Evolutionary conservation across 2,888 invertebrate genomes (phyloP).

Genomic region (Epirrita christyi): DNA sequence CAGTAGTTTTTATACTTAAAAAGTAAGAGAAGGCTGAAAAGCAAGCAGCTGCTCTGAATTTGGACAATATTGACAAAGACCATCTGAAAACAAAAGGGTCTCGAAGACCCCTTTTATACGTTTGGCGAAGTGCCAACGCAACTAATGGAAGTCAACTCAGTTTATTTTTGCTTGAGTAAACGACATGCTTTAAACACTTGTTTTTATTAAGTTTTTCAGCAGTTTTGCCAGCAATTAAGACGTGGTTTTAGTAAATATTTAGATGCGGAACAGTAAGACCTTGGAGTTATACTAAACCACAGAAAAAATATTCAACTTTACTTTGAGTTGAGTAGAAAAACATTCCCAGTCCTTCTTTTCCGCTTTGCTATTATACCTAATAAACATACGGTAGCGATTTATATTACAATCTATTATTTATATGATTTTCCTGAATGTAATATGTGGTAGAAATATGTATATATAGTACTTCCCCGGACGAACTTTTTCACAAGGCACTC

Average conservation of each 20-base stretch:
- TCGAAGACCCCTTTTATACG: slow-evolving; percentile 51
- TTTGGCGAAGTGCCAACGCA: slow-evolving; percentile 55
- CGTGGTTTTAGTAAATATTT: slow-evolving; percentile 1
- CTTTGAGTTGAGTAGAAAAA: too few species aligned
- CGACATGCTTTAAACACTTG: slow-evolving; percentile 27
- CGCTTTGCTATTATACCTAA: too few species aligned
- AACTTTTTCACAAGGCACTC: too few species aligned
- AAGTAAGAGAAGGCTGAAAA: neutral
- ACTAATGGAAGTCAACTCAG: slow-evolving; percentile 49
- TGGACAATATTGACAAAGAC: slow-evolving; percentile 58
- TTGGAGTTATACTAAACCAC: too few species aligned
- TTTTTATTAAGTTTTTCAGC: slow-evolving; percentile 18
- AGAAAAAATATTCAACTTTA: too few species aligned
- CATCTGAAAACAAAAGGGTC: slow-evolving; percentile 58
- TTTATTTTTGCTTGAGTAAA: slow-evolving; percentile 38
- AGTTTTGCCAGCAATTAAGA: slow-evolving; percentile 11
- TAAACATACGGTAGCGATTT: too few species aligned
- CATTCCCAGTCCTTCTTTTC: too few species aligned
- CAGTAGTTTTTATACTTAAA: slow-evolving; percentile 21
- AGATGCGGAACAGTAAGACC: neutral
- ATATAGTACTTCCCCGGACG: too few species aligned
- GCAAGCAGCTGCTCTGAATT: slow-evolving; percentile 42
- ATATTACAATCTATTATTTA: too few species aligned
- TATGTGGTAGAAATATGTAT: too few species aligned
- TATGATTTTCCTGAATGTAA: too few species aligned